These are phyloP conservation scores for Stenopsyche tienmushanensis DNA, from an alignment of 1,140 invertebrate species.

Conservation along the genomic window DNA sequence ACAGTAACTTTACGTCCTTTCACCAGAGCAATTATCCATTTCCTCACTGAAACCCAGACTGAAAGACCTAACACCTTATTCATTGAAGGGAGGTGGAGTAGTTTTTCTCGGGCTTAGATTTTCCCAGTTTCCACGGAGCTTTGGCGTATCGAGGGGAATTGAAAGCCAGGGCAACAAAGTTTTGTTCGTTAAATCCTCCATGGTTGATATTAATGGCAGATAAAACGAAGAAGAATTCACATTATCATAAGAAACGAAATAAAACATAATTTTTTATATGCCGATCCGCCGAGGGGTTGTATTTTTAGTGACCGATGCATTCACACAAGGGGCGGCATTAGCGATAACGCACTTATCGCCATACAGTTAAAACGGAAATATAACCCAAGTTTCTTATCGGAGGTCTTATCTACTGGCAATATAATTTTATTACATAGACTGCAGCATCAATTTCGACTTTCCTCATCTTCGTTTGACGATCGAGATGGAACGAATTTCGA, in stretches of 20 bases:
- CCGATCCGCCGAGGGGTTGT: not conserved
- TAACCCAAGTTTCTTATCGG: constrained; percentile 22
- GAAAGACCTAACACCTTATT: not conserved
- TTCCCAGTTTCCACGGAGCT: not conserved
- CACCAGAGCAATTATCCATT: constrained; percentile 14
- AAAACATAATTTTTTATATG: not conserved
- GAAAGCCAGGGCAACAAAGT: not conserved
- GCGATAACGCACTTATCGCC: constrained; percentile 19
- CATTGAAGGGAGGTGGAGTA: not conserved
- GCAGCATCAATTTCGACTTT: constrained; percentile 13
- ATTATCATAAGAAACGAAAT: not conserved
- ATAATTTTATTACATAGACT: constrained; percentile 19
- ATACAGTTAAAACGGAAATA: constrained; percentile 19
- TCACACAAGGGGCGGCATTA: constrained; percentile 6
- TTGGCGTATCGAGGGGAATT: constrained; percentile 11
- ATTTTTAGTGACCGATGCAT: constrained; percentile 13
- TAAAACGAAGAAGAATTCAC: not conserved
- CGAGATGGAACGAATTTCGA: not conserved
- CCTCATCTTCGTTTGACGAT: not conserved
- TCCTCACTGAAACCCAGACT: constrained; percentile 11
- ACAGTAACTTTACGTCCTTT: constrained; percentile 12
- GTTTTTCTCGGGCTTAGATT: constrained; percentile 7
- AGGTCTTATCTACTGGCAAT: constrained; percentile 12
- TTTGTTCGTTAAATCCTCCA: not conserved
- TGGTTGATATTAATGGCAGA: constrained; percentile 2